These are phyloP conservation scores for Tetragonisca angustula DNA, from an alignment of 2,888 invertebrate species.

Conservation along the genomic window DNA sequence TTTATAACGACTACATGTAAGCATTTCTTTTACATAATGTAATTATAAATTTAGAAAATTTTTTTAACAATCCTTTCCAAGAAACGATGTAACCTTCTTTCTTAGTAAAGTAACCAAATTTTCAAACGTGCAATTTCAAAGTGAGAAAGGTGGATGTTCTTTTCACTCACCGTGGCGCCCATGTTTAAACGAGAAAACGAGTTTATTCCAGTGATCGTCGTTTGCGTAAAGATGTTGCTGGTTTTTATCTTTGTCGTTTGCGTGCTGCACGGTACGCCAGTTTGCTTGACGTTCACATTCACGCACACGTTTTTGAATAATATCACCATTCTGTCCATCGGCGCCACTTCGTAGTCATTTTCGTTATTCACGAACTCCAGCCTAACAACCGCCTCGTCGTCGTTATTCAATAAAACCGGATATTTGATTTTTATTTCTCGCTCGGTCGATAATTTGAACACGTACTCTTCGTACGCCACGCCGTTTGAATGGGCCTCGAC, in stretches of 20 bases:
- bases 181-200: constrained; percentile 68
- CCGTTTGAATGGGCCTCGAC: constrained; percentile 74
- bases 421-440: constrained; percentile 70
- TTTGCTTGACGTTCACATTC: constrained; percentile 63
- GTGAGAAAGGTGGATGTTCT: background rate
- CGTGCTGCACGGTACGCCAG: constrained; percentile 67
- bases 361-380: constrained; percentile 71
- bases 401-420: constrained; percentile 10
- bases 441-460: constrained; percentile 62
- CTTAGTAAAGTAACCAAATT: background rate
- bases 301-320: constrained; percentile 67
- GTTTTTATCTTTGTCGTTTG: constrained; percentile 69
- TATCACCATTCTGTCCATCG: constrained; percentile 66
- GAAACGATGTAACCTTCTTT: background rate
- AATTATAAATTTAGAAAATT: background rate
- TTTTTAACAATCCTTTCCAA: background rate
- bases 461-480: constrained; percentile 69
- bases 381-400: constrained; percentile 40
- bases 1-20: background rate
- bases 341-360: constrained; percentile 64
- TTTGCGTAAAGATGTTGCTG: constrained; percentile 67
- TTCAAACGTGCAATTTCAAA: background rate
- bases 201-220: constrained; percentile 64
- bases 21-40: too few relatives aligned
- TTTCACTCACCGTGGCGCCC: constrained; percentile 55